phyloP scores from a whole-genome alignment of 2,113 vertebrate genomes.

The Struthio camelus region DNA sequence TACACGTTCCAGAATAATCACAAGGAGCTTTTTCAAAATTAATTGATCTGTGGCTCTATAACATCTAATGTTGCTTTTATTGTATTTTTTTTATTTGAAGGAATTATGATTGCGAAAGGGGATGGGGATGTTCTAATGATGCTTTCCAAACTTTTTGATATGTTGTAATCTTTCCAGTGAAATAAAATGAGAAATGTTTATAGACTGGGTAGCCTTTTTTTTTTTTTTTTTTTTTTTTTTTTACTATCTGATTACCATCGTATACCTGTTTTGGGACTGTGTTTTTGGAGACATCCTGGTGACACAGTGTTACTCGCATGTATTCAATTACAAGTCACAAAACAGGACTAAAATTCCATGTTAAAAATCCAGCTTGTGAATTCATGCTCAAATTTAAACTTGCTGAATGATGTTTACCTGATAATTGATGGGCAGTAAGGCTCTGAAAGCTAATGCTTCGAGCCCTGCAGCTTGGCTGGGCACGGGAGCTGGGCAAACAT shows the following conservation, averaged over 20 bases:
- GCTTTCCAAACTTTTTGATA: background rate
- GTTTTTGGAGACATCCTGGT: background rate
- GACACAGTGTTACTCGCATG: background rate
- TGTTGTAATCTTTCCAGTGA: background rate
- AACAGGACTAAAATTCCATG: background rate
- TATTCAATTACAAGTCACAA: background rate
- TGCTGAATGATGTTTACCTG: background rate
- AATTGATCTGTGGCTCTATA: background rate
- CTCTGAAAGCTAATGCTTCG: background rate
- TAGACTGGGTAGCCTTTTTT: background rate
- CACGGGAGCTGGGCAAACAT: background rate
- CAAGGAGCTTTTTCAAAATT: background rate
- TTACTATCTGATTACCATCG: background rate
- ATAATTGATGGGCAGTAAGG: background rate
- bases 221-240: background rate
- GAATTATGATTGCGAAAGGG: background rate
- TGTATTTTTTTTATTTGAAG: background rate
- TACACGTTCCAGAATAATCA: accelerated
- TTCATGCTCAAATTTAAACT: too few relatives aligned
- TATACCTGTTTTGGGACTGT: background rate
- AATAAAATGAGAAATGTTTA: background rate
- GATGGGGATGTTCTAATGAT: background rate
- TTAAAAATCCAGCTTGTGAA: background rate
- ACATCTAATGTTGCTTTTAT: background rate
- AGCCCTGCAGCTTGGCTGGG: background rate